These are phyloP conservation scores for Menidia menidia DNA, from an alignment of 2,797 vertebrate species.

Conservation along the genomic window DNA sequence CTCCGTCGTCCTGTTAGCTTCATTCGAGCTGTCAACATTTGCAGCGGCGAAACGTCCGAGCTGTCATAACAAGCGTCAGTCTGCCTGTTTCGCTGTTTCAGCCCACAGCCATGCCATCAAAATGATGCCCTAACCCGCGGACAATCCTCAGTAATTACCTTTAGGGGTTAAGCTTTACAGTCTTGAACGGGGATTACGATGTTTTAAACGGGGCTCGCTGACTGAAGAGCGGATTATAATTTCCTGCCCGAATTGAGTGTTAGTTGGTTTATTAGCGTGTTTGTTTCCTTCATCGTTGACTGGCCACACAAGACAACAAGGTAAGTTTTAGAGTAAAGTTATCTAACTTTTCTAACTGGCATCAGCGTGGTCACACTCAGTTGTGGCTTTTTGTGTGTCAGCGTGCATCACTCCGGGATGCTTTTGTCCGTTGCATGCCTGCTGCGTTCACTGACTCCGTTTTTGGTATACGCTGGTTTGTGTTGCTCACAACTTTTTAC, in stretches of 20 bases:
- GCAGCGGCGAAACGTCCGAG: background rate
- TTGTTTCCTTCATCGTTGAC: constrained; percentile 31
- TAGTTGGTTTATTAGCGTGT: constrained; percentile 2
- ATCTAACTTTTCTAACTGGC: rapidly evolving
- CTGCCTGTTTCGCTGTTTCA: background rate
- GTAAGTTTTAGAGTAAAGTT: constrained; percentile 32
- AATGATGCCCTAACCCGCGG: background rate
- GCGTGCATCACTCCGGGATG: constrained; percentile 16
- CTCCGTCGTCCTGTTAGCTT: constrained; percentile 1
- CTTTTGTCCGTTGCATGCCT: constrained; percentile 1
- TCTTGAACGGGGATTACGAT: background rate
- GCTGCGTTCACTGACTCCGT: constrained; percentile 5
- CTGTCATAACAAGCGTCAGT: constrained; percentile 25
- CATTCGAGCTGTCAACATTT: constrained; percentile 1
- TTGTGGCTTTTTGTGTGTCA: background rate
- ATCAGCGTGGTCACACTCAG: background rate
- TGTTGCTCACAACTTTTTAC: background rate
- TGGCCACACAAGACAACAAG: constrained; percentile 12
- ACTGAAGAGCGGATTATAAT: constrained; percentile 18
- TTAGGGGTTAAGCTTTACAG: background rate
- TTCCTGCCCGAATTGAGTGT: constrained; percentile 31
- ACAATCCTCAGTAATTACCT: background rate
- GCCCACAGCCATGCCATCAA: background rate
- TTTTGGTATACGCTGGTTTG: background rate
- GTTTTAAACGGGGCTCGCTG: background rate